phyloP scores from a whole-genome alignment of 35 echinoderm and acorn worm genomes.

The Stichopus chloronotus region DNA sequence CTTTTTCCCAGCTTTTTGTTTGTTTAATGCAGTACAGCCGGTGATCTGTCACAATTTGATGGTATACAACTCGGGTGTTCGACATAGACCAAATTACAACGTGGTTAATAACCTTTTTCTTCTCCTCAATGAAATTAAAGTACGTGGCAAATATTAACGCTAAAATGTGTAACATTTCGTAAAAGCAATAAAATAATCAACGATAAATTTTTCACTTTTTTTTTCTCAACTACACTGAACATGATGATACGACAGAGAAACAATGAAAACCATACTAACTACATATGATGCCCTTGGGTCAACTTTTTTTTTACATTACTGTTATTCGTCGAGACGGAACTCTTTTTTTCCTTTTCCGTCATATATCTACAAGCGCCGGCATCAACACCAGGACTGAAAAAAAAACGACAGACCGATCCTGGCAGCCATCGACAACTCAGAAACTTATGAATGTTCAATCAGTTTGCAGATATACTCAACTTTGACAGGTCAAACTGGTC shows the following conservation, averaged over 20 bases:
- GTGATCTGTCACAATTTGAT: too few species aligned
- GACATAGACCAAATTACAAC: too few species aligned
- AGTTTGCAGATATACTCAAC: background rate
- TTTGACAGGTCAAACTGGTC: background rate
- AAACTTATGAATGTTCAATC: background rate
- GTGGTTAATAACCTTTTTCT: too few species aligned
- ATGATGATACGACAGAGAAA: background rate
- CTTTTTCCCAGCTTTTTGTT: too few species aligned
- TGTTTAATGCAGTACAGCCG: too few species aligned
- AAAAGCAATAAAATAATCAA: too few species aligned
- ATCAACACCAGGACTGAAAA: background rate
- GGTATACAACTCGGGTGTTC: too few species aligned
- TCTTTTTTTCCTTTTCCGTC: background rate
- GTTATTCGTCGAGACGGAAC: background rate
- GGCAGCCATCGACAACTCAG: background rate
- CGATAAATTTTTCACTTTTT: background rate
- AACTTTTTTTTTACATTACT: conserved; percentile 13
- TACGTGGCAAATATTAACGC: too few species aligned
- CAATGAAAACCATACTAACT: background rate
- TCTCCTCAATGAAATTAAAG: too few species aligned
- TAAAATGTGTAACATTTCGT: too few species aligned
- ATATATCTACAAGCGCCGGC: background rate
- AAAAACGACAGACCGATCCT: background rate
- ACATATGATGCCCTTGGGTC: background rate
- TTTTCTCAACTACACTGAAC: background rate